Evolutionary conservation across 2,797 vertebrate genomes (phyloP).

Genomic region (Mycteria americana): DNA sequence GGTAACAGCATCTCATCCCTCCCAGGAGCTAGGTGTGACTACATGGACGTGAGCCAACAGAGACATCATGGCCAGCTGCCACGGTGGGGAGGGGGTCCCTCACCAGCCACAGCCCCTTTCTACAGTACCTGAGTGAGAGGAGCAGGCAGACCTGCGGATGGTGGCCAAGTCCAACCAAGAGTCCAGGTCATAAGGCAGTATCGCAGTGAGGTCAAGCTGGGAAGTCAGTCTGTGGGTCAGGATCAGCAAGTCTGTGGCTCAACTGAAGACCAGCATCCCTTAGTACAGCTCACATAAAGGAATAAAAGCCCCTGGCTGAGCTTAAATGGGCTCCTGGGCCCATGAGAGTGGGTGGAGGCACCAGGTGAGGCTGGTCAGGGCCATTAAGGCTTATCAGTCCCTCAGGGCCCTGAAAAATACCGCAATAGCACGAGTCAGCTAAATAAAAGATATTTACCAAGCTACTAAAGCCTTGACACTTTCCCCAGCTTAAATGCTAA

Average conservation of each 20-base stretch:
- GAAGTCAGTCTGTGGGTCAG: neutral
- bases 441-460: neutral
- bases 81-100: accelerated
- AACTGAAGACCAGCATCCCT: neutral
- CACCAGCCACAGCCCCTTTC: neutral
- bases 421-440: neutral
- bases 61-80: neutral
- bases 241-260: accelerated
- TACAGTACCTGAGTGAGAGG: neutral
- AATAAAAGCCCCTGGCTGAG: accelerated
- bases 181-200: neutral
- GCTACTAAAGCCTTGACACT: neutral
- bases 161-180: neutral
- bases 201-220: accelerated
- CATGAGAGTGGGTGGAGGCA: neutral
- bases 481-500: neutral
- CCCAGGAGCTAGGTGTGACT: neutral
- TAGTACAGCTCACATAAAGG: accelerated
- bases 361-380: neutral
- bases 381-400: neutral
- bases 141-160: neutral
- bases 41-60: neutral
- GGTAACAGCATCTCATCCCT: neutral
- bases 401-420: neutral
- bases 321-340: neutral